Conservation (phyloP, 2,113 vertebrate species). For the Megaceryle maxima region DNA sequence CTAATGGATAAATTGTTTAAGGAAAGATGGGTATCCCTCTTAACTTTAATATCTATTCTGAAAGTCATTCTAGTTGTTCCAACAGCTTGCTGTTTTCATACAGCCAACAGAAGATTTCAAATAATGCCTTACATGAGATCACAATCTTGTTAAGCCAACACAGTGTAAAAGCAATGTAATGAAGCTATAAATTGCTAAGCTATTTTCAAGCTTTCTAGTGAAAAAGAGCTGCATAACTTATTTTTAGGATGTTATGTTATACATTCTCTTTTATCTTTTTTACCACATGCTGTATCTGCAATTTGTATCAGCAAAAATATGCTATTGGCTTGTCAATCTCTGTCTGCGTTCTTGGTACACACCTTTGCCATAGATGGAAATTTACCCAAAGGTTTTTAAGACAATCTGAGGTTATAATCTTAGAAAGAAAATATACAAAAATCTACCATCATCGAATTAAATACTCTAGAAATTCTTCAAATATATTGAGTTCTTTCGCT, state of each 20-base stretch:
- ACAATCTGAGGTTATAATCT: background rate
- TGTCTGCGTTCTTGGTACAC: background rate
- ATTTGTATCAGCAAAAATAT: background rate
- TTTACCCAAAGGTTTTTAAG: background rate
- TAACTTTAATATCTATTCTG: background rate
- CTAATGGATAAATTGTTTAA: background rate
- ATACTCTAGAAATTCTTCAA: background rate
- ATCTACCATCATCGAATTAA: background rate
- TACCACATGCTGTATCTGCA: background rate
- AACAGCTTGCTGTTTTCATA: background rate
- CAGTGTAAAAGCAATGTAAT: background rate
- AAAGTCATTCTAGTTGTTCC: background rate
- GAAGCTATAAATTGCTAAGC: background rate
- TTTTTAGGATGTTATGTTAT: background rate
- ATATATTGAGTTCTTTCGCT: background rate
- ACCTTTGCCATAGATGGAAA: background rate
- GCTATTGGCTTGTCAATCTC: background rate
- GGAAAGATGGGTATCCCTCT: background rate
- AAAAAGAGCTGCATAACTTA: background rate
- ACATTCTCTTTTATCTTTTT: background rate
- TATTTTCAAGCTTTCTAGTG: background rate
- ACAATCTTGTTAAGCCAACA: background rate
- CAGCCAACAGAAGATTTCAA: background rate
- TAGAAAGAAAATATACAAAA: background rate
- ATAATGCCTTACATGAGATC: background rate